A percentile compares a stretch with the other conserved stretches of the same genome.
These are phyloP conservation scores for Acyrthosiphon pisum DNA, from an alignment of 1,140 invertebrate species.

Conservation along the genomic window DNA sequence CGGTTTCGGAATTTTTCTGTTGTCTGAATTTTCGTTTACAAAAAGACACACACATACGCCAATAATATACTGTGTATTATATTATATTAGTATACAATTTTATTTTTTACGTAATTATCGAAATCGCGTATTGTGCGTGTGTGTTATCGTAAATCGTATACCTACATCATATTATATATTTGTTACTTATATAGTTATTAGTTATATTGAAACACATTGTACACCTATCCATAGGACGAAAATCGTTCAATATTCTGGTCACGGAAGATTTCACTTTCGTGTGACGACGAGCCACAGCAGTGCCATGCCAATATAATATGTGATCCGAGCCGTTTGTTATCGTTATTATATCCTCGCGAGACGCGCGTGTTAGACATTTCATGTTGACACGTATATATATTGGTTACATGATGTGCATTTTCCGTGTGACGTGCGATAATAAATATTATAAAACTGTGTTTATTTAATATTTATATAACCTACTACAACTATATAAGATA, in stretches of 20 bases:
- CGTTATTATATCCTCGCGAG: background rate
- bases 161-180: background rate
- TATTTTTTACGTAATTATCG: conserved; percentile 53
- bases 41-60: background rate
- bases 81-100: background rate
- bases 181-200: background rate
- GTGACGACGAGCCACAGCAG: background rate
- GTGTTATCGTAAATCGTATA: background rate
- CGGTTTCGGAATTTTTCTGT: background rate
- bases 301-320: conserved; percentile 25
- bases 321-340: background rate
- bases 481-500: background rate
- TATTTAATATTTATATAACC: background rate
- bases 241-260: conserved; percentile 48
- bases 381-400: background rate
- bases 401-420: background rate
- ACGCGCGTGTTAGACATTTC: background rate
- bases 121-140: conserved; percentile 33
- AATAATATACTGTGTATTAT: background rate
- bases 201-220: background rate
- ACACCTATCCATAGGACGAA: background rate
- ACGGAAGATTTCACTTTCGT: conserved; percentile 56
- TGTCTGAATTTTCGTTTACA: background rate
- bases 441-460: background rate
- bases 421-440: background rate